Base-by-base conservation (phyloP, 2,888 invertebrate species). In the Lobophora halterata region DNA sequence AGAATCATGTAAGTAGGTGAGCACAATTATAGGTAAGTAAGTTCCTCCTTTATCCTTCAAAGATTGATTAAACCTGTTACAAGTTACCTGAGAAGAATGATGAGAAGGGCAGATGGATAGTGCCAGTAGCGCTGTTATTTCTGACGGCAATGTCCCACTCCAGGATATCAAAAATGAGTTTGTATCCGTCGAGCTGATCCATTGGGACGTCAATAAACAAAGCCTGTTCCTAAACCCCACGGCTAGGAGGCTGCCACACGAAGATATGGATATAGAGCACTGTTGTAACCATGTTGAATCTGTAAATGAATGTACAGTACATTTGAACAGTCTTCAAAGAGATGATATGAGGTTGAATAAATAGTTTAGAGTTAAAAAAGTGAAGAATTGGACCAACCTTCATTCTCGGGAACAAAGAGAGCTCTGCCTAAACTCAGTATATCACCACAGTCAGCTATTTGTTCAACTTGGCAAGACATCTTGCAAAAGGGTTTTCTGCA, bases 371-470 rank as follows among this genome's bases (percentile, higher is more conserved):
- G 5, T 6, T 13, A 21, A 6, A 5, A 9, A 7, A 25, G 23
- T 8, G 1, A 9, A 26, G 26, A 23, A 3, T 16, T 14, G 19
- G 16, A n/a, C 3, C 35, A 62, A 80, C 88, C 83, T 69, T 85
- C 85, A 64, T 70, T 81, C 55, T 89, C 89, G 9, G 82, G 69
- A 45, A 90, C 79, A 52, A 90, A 90, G 47, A 91, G 79, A 35
- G 89, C 88, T 65, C 90, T 80, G 46, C 89, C 90, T 35, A 91
- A 73, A 61, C 86, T 88, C 24, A 82, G 80, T 58, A 90, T 87
- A 77, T 91, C 90, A 26, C 89, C 88, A 62, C 91, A 90, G 55
- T 88, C 89, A 17, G 90, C 91, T 59, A 90, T 88, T 58, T 88
- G 80, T 72, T 90, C 91, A n/a, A 91, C 88, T 78, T 91, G 91